These are phyloP conservation scores for Pseudocheirus occidentalis DNA, from an alignment of 2,797 vertebrate species.

Conservation along the genomic window DNA sequence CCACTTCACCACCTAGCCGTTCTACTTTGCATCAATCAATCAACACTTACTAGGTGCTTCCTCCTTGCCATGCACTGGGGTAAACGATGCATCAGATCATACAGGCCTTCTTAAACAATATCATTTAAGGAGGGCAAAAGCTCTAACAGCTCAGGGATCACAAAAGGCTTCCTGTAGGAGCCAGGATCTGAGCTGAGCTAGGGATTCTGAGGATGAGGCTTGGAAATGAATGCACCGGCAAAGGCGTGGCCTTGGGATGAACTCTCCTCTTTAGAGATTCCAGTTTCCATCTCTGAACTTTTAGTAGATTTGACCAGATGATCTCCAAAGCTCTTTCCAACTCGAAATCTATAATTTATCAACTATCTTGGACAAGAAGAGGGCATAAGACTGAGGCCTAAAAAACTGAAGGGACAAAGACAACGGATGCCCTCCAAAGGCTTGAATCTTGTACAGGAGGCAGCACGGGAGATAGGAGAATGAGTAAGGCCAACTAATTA, in stretches of 20 bases:
- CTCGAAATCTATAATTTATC: neutral
- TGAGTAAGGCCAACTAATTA: neutral
- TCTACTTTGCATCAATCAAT: no score
- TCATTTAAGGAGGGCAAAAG: no score
- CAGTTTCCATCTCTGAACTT: neutral
- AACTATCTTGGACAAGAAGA: neutral
- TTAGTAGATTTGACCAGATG: neutral
- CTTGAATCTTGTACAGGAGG: neutral
- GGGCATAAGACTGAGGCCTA: neutral
- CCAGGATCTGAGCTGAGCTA: no score
- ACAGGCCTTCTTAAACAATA: no score
- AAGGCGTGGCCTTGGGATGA: neutral
- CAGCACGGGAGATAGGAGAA: neutral
- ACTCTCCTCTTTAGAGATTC: neutral
- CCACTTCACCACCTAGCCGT: neutral
- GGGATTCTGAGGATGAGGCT: no score
- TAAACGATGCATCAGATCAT: no score
- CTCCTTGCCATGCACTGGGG: no score
- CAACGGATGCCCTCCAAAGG: neutral
- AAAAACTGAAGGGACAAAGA: neutral
- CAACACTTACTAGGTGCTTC: no score
- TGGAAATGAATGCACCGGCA: neutral
- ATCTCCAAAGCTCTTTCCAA: neutral
- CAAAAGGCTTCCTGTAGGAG: neutral
- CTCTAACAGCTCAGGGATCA: no score